Percentiles rank a stretch among this genome's conserved stretches.
Evolutionary conservation across 2,888 invertebrate genomes (phyloP).

Genomic region (Lutraria lutraria): DNA sequence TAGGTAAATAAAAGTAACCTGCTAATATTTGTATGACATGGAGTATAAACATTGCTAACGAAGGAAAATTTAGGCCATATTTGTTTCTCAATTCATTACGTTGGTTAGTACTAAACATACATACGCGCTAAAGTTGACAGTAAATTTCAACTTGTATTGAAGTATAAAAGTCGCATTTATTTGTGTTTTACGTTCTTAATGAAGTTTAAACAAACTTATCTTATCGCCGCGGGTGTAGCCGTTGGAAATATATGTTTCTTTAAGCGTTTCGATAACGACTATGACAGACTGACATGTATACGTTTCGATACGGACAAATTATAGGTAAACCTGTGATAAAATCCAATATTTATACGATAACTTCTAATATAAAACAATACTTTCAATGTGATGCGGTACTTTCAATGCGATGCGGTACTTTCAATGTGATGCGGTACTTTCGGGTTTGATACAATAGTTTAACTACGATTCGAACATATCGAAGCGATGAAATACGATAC

Average conservation of each 20-base stretch:
- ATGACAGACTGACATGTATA: not conserved
- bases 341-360: too few species aligned
- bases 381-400: too few species aligned
- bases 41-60: not conserved
- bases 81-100: not conserved
- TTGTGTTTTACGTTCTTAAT: not conserved
- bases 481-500: too few species aligned
- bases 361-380: too few species aligned
- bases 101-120: not conserved
- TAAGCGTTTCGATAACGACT: not conserved
- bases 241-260: not conserved
- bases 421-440: too few species aligned
- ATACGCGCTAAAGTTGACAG: not conserved
- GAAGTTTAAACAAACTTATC: slow-evolving; percentile 1
- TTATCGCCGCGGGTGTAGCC: not conserved
- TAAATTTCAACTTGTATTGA: not conserved
- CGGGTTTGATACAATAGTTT: too few species aligned
- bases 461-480: too few species aligned
- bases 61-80: not conserved
- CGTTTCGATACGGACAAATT: too few species aligned
- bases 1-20: not conserved
- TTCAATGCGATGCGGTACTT: too few species aligned
- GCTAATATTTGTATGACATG: not conserved
- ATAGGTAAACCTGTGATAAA: too few species aligned
- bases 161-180: not conserved